Percentiles rank a stretch among this genome's conserved stretches.
phyloP scores from a whole-genome alignment of 1,140 invertebrate species.

The Amyelois transitella region DNA sequence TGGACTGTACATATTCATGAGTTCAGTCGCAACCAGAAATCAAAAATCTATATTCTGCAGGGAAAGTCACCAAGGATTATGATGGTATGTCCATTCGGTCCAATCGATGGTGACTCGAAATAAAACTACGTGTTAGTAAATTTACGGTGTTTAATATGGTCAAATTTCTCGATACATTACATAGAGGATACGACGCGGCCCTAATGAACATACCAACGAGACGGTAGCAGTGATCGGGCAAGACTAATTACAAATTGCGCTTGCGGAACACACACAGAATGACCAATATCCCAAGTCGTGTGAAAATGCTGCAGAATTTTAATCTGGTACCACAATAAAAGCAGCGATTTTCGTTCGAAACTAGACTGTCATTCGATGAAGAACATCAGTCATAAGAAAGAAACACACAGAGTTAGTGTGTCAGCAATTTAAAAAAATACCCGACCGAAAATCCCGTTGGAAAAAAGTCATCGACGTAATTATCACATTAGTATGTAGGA shows the following conservation, averaged over 20 bases:
- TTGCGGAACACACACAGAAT: neutral
- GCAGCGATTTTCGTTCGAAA: no score
- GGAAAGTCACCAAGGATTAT: conserved; percentile 36
- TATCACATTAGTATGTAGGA: no score
- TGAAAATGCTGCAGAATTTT: neutral
- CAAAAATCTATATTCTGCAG: neutral
- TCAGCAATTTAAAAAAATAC: no score
- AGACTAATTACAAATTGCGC: conserved; percentile 10
- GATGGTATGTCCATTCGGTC: conserved; percentile 61
- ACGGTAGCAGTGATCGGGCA: conserved; percentile 18
- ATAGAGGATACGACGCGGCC: conserved; percentile 32
- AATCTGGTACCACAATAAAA: no score
- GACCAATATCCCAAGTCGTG: neutral
- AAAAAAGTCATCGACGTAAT: no score
- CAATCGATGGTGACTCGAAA: conserved; percentile 37
- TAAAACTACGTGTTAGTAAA: conserved; percentile 64
- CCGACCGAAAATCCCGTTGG: no score
- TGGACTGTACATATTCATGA: no score
- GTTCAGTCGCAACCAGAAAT: neutral
- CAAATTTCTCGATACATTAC: conserved; percentile 59
- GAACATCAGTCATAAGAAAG: no score
- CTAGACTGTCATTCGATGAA: no score
- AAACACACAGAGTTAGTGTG: no score
- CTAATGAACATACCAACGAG: conserved; percentile 69
- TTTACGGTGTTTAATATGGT: conserved; percentile 64